These are phyloP conservation scores for Thumatha senex DNA, from an alignment of 2,888 invertebrate species.

Conservation along the genomic window DNA sequence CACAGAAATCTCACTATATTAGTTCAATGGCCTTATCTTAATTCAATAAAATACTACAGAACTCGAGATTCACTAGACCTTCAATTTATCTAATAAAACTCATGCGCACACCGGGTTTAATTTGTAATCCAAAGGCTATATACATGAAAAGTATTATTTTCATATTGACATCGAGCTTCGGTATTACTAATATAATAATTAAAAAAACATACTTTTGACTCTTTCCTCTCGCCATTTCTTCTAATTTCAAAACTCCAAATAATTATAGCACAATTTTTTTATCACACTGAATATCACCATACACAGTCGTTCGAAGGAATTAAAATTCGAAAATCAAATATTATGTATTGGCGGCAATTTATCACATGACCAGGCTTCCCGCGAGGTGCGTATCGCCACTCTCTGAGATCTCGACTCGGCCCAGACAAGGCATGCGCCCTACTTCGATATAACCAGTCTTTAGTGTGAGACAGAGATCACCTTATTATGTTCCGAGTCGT, in stretches of 20 bases:
- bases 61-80: not conserved
- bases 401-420: slow-evolving; percentile 77
- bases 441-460: slow-evolving; percentile 74
- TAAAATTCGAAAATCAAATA: slow-evolving; percentile 50
- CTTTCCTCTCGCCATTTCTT: slow-evolving; percentile 68
- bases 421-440: slow-evolving; percentile 73
- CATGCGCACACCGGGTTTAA: not conserved
- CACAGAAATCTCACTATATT: too few species aligned
- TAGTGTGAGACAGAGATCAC: slow-evolving; percentile 66
- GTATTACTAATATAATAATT: not conserved
- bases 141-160: too few species aligned
- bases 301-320: slow-evolving; percentile 45
- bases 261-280: slow-evolving; percentile 40
- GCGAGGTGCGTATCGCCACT: slow-evolving; percentile 76
- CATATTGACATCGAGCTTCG: too few species aligned
- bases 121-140: too few species aligned
- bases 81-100: slow-evolving; percentile 8
- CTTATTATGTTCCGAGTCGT: slow-evolving; percentile 30
- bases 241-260: slow-evolving; percentile 42
- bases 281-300: slow-evolving; percentile 51
- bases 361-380: slow-evolving; percentile 76
- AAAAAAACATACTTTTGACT: slow-evolving; percentile 61
- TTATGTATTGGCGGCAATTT: slow-evolving; percentile 74
- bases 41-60: too few species aligned
- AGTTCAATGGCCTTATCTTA: too few species aligned